Base-by-base conservation (phyloP, 23 tunicate genomes). In the Pegea sp. region DNA sequence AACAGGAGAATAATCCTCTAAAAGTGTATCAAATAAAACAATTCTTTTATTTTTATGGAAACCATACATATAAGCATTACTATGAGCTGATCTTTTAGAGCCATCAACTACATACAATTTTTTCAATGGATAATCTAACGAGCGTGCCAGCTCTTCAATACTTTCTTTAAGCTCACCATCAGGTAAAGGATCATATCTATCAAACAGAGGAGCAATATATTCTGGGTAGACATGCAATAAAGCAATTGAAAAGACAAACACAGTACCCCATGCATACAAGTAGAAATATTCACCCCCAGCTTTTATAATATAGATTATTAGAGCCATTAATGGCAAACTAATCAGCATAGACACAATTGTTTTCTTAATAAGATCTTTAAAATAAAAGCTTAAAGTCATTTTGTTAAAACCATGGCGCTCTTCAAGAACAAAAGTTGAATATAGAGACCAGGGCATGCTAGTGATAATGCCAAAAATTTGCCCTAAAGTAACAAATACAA, bases 41-140 rank as follows among this genome's bases (percentile, higher is more conserved):
- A 91, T 91, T 33, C 99, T 38, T 57, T 91, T 91, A 69, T 91
- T 91, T 23, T 91, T 91, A 55, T 74, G 60, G 51, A 91, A 91
- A 3, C 99, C 99, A 46, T 91, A 91, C 99, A 91, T 81, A 67
- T 91, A 91, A 0, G 99, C 99, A 58, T 91, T 91, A 65, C 99
- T 91, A 62, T 91, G 99, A 11, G 81, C 72, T 5, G 99, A 91
- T 24, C 99, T 54, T 48, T 91, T 91, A 29, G 99, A 91, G 3
- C 99, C 98, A 44, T 90, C 98, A 51, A 90, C 98, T 21, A 90
- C 98, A 54, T 78, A 90, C 33, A 90, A 34, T 42, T 90, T 90
- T 51, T 68, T 71, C 33, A 90, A 43, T 1, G 98, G 98, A 57
- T 64, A 90, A 24, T 71, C 70, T 16, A 90, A 59, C 6, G 81